phyloP scores from a whole-genome alignment of 1,140 invertebrate genomes.

The Bombus pascuorum region DNA sequence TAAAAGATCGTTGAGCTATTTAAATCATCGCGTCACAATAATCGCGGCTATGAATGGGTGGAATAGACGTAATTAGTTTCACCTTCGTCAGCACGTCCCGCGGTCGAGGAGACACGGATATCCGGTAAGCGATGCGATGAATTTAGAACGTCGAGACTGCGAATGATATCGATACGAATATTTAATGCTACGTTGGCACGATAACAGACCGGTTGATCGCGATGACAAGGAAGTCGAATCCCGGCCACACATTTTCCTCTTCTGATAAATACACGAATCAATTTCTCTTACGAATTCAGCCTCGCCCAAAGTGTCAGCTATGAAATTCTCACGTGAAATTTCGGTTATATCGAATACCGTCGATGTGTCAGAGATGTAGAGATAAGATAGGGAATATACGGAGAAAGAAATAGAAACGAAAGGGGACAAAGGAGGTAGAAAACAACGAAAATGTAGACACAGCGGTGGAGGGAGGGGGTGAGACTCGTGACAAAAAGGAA shows the following conservation, averaged over 20 bases:
- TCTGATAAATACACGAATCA: slow-evolving; percentile 3
- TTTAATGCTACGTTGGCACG: background rate
- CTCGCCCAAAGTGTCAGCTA: background rate
- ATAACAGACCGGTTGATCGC: background rate
- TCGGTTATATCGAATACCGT: background rate
- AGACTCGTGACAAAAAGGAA: slow-evolving; percentile 52
- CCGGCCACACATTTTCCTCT: background rate
- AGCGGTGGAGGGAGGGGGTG: background rate
- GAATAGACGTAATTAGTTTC: background rate
- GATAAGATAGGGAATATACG: background rate
- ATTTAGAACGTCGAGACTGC: background rate
- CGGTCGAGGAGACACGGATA: slow-evolving; percentile 1
- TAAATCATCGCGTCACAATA: background rate
- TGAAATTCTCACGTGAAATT: background rate
- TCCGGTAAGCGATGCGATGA: background rate
- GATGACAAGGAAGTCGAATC: slow-evolving; percentile 1
- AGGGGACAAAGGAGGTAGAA: background rate
- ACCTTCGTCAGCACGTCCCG: background rate
- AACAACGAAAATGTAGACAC: background rate
- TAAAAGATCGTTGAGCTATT: background rate
- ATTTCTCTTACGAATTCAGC: no score
- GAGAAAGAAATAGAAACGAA: background rate
- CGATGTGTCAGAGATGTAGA: background rate
- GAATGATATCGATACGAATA: background rate
- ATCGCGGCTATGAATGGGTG: no score